phyloP scores from a whole-genome alignment of 2,113 vertebrate species.

The Sitta europaea region DNA sequence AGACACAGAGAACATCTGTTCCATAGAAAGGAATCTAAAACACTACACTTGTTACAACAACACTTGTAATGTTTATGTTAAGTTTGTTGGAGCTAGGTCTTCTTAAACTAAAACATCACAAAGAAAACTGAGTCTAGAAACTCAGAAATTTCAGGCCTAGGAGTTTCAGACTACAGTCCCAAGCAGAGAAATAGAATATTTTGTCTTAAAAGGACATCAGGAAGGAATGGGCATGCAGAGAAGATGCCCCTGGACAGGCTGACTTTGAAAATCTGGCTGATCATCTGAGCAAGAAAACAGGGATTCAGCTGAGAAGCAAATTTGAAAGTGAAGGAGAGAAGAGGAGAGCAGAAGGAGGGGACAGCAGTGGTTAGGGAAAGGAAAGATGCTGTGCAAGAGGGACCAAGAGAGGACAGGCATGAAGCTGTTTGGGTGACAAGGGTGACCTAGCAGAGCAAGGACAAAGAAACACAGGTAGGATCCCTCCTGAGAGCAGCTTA shows the following conservation, averaged over 20 bases:
- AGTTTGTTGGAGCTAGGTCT: too few species aligned
- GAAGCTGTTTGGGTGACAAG: background rate
- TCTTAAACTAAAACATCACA: too few species aligned
- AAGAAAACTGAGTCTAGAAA: too few species aligned
- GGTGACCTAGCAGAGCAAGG: background rate
- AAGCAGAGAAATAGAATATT: background rate
- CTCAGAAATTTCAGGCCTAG: too few species aligned
- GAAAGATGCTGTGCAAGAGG: background rate
- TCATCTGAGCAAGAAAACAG: background rate
- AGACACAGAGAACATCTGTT: too few species aligned
- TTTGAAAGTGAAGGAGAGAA: background rate
- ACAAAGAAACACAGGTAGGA: background rate
- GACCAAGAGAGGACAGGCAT: background rate
- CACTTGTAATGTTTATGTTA: too few species aligned
- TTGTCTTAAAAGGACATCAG: background rate
- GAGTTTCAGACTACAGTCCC: rapidly evolving
- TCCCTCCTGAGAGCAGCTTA: background rate
- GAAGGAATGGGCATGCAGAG: background rate
- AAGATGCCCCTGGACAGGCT: background rate
- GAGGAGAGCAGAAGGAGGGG: background rate
- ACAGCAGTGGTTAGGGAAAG: background rate
- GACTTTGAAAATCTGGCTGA: background rate
- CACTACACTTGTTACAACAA: too few species aligned
- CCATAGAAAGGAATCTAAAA: too few species aligned
- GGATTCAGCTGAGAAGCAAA: background rate